A percentile compares a stretch with the other conserved stretches of the same genome.
phyloP scores from a whole-genome alignment of 1,140 invertebrate species.

The Anadara kagoshimensis region DNA sequence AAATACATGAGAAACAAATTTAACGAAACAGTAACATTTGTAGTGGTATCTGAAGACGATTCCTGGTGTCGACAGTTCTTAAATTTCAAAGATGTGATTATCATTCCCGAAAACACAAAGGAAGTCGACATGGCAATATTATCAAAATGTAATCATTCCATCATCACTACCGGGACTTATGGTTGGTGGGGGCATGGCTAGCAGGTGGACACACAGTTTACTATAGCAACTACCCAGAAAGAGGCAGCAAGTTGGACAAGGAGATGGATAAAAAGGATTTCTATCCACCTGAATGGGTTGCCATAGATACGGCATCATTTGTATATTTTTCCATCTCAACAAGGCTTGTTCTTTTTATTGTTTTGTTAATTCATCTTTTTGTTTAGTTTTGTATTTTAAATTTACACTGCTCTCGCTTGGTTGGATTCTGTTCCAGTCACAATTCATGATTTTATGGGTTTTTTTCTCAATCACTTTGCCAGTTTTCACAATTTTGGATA shows the following conservation, averaged over 20 bases:
- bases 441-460: no score
- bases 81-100: background rate
- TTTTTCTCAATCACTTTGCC: no score
- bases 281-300: constrained; percentile 47
- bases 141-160: constrained; percentile 34
- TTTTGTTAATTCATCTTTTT: no score
- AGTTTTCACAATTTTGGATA: no score
- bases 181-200: constrained; percentile 66
- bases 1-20: background rate
- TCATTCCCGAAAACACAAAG: background rate
- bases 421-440: no score
- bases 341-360: no score
- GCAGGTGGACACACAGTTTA: constrained; percentile 59
- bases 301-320: background rate
- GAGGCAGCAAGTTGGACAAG: constrained; percentile 28
- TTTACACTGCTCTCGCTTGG: no score
- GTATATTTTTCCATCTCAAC: no score
- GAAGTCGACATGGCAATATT: constrained; percentile 1
- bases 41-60: constrained; percentile 1
- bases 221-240: constrained; percentile 47
- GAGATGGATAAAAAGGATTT: constrained; percentile 43
- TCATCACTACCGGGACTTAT: constrained; percentile 59
- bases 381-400: no score
- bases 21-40: background rate
- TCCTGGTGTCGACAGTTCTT: background rate